Evolutionary conservation across 2,797 vertebrate genomes (phyloP).

Genomic region (Oreochromis grahami): DNA sequence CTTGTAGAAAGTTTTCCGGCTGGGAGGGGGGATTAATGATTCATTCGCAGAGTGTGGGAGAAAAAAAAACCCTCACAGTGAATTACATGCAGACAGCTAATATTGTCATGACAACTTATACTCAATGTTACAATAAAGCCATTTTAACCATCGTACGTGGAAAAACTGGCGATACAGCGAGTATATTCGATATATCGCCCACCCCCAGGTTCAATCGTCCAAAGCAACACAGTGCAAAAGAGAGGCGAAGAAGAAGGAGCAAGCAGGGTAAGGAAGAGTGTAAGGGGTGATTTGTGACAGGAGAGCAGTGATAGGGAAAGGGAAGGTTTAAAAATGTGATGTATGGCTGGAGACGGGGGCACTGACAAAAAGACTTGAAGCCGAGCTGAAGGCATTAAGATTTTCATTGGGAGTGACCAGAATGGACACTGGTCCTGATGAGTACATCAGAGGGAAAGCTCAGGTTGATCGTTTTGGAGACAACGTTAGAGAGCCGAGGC

Average conservation of each 20-base stretch:
- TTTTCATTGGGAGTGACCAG: background rate
- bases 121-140: background rate
- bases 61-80: background rate
- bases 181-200: background rate
- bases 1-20: background rate
- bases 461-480: background rate
- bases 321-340: background rate
- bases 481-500: background rate
- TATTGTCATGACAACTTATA: background rate
- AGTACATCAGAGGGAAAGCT: background rate
- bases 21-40: background rate
- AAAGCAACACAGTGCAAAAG: background rate
- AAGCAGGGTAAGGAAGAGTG: background rate
- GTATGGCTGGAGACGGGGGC: fast-evolving
- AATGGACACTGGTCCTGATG: background rate
- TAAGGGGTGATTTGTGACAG: background rate
- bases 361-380: background rate
- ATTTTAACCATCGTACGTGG: background rate
- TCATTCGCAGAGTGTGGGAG: background rate
- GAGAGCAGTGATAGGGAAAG: background rate
- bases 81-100: background rate
- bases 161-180: background rate
- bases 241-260: background rate
- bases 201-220: background rate
- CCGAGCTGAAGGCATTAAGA: background rate